Evolutionary conservation across 2,888 invertebrate species (phyloP).

Genomic region (Epinotia ramella): DNA sequence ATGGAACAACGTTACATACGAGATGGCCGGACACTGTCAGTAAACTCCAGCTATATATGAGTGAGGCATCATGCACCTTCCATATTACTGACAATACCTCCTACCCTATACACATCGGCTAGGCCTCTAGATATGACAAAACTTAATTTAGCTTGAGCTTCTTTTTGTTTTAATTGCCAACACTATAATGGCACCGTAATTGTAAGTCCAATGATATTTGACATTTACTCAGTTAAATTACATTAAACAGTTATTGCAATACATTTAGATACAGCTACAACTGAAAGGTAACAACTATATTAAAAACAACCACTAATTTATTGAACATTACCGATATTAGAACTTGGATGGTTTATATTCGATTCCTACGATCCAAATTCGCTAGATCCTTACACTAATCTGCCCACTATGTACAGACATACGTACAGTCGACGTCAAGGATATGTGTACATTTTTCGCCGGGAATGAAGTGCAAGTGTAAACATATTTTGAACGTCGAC

Average conservation of each 20-base stretch:
- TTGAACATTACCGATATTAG: conserved; percentile 15
- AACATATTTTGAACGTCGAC: too few species aligned
- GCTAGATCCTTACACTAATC: conserved; percentile 17
- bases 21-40: conserved; percentile 17
- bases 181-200: conserved; percentile 43
- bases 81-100: conserved; percentile 6
- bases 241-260: conserved; percentile 25
- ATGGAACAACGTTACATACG: conserved; percentile 39
- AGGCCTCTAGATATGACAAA: conserved; percentile 56
- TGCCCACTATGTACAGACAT: neutral
- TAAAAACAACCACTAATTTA: conserved; percentile 32
- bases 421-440: neutral
- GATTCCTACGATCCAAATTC: conserved; percentile 24
- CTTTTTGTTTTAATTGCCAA: conserved; percentile 53
- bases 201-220: conserved; percentile 31
- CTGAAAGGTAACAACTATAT: conserved; percentile 30
- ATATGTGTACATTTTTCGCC: too few species aligned
- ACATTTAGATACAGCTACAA: conserved; percentile 22
- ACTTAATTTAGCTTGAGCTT: conserved; percentile 53
- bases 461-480: too few species aligned
- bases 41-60: neutral
- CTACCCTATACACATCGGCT: conserved; percentile 51
- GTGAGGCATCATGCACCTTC: neutral
- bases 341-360: conserved; percentile 35
- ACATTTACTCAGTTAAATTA: conserved; percentile 10